phyloP scores from a whole-genome alignment of 2,888 invertebrate genomes.

The Cheilosia vernalis region DNA sequence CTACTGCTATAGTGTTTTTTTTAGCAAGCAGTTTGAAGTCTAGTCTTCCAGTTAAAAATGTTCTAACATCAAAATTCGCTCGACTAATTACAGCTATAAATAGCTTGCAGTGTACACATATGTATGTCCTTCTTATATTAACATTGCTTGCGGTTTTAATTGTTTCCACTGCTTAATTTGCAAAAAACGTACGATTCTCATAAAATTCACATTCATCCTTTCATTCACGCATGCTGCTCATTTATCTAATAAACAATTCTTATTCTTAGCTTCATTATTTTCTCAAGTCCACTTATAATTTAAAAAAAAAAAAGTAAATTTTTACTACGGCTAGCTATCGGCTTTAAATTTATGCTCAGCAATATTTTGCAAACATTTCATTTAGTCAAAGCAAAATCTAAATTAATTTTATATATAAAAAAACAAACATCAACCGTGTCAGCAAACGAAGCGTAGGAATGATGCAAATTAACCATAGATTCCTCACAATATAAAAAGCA shows the following conservation, averaged over 20 bases:
- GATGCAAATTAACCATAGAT: constrained; percentile 80
- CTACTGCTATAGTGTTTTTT: neutral
- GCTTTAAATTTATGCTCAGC: constrained; percentile 56
- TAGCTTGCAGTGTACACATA: neutral
- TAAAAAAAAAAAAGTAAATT: constrained; percentile 61
- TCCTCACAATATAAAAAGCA: constrained; percentile 84
- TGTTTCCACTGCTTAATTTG: neutral
- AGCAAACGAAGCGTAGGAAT: constrained; percentile 60
- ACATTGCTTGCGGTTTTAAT: neutral
- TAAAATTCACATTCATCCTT: neutral
- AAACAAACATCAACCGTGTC: constrained; percentile 11
- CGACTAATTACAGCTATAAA: neutral
- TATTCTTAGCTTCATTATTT: constrained; percentile 51
- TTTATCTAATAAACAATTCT: neutral
- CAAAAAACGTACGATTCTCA: neutral
- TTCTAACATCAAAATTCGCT: neutral
- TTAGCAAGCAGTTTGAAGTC: neutral
- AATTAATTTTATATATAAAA: constrained; percentile 14
- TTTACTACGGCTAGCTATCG: constrained; percentile 72
- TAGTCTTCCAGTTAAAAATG: neutral
- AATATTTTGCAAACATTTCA: constrained; percentile 60
- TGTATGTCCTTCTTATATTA: neutral
- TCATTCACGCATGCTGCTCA: constrained; percentile 9
- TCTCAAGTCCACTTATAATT: constrained; percentile 29
- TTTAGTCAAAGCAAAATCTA: constrained; percentile 18